These are phyloP conservation scores for Aspidoscelis tigris DNA, from an alignment of 2,113 vertebrate species.

Conservation along the genomic window DNA sequence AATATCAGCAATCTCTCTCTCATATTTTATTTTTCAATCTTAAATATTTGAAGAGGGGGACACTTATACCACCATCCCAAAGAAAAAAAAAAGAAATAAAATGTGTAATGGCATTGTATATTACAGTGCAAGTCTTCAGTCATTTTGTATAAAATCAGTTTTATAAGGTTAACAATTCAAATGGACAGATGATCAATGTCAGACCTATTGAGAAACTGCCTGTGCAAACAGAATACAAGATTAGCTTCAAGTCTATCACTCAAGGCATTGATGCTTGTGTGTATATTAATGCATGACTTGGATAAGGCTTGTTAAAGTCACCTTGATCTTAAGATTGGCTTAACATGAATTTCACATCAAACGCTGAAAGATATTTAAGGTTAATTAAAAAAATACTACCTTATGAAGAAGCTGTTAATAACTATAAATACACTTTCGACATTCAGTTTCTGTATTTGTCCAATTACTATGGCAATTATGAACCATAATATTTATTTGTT, in stretches of 20 bases:
- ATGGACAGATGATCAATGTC: constrained; percentile 63
- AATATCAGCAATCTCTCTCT: constrained; percentile 19
- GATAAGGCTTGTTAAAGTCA: constrained; percentile 69
- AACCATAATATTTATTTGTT: constrained; percentile 68
- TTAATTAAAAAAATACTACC: constrained; percentile 61
- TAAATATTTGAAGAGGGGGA: neutral
- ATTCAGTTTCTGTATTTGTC: constrained; percentile 60
- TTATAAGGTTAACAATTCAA: constrained; percentile 65
- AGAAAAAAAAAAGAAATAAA: constrained; percentile 35
- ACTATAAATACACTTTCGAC: constrained; percentile 55
- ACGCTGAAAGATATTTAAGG: constrained; percentile 51
- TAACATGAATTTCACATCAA: constrained; percentile 55
- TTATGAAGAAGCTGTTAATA: constrained; percentile 63
- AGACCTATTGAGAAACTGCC: constrained; percentile 60
- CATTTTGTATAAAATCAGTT: constrained; percentile 56
- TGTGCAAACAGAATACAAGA: constrained; percentile 60
- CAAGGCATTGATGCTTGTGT: constrained; percentile 45
- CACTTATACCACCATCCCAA: neutral
- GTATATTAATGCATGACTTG: constrained; percentile 36
- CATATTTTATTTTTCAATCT: constrained; percentile 29
- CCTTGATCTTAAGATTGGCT: constrained; percentile 64
- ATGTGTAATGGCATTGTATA: constrained; percentile 45
- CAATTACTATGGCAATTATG: constrained; percentile 66
- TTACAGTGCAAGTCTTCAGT: constrained; percentile 50
- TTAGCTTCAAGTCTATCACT: constrained; percentile 56